phyloP scores from a whole-genome alignment of 1,140 invertebrate species.

The Bombus difficillimus region DNA sequence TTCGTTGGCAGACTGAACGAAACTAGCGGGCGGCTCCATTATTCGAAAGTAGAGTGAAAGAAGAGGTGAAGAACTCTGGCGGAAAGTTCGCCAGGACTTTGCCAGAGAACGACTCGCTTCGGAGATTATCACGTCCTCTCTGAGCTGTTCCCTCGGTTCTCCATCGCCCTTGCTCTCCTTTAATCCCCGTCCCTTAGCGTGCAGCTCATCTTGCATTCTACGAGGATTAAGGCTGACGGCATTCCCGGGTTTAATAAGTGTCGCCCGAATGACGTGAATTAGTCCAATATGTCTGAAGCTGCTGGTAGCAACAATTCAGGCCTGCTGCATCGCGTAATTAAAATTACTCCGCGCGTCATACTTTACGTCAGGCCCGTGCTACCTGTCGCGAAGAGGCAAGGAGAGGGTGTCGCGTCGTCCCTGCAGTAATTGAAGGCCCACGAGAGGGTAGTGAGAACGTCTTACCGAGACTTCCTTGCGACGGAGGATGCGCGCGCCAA shows the following conservation, averaged over 20 bases:
- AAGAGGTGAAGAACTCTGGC: constrained; percentile 1
- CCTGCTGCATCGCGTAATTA: constrained; percentile 75
- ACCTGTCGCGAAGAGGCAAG: background rate
- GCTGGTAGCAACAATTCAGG: constrained; percentile 72
- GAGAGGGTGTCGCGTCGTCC: constrained; percentile 20
- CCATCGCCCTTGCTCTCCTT: background rate
- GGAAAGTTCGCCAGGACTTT: constrained; percentile 23
- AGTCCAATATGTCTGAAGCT: constrained; percentile 75
- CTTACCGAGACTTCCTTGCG: background rate
- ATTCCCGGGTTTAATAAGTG: constrained; percentile 78
- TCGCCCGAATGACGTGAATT: constrained; percentile 76
- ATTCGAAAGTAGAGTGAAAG: constrained; percentile 26
- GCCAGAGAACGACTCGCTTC: constrained; percentile 25
- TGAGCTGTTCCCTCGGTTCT: background rate
- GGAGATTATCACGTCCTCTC: constrained; percentile 57
- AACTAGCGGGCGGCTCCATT: constrained; percentile 7
- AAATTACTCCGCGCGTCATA: constrained; percentile 76
- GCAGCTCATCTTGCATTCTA: constrained; percentile 65
- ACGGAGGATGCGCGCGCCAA: background rate
- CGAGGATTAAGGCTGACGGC: constrained; percentile 74
- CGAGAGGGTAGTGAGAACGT: background rate
- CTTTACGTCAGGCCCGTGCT: constrained; percentile 63
- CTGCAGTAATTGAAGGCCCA: constrained; percentile 48
- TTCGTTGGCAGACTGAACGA: background rate
- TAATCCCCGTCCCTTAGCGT: constrained; percentile 9